Conservation (phyloP, 2,113 vertebrate genomes). For the Oryzias woworae region DNA sequence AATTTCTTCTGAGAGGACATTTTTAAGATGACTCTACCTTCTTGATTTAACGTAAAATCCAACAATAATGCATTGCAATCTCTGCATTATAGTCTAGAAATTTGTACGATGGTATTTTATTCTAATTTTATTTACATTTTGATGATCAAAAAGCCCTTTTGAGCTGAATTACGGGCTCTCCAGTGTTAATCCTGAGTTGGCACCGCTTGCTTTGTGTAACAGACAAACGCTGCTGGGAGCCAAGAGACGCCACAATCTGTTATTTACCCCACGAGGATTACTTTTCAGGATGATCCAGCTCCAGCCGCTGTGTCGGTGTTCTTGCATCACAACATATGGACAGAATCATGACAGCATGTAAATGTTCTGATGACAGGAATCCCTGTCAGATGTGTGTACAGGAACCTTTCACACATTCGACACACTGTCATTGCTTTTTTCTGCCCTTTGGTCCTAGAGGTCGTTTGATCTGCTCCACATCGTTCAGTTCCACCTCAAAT, state of each 20-base stretch:
- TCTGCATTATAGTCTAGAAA: too few species aligned
- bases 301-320: conserved; percentile 35
- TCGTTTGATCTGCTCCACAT: conserved; percentile 4
- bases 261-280: conserved; percentile 48
- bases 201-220: not conserved
- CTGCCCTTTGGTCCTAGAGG: conserved; percentile 51
- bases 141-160: not conserved
- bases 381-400: not conserved
- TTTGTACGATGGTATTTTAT: too few species aligned
- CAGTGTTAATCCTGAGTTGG: not conserved
- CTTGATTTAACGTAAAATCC: too few species aligned
- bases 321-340: conserved; percentile 8
- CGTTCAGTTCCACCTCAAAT: conserved; percentile 41
- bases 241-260: conserved; percentile 38
- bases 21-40: too few species aligned
- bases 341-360: not conserved
- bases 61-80: too few species aligned
- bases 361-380: not conserved
- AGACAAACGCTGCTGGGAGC: conserved; percentile 24
- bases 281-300: conserved; percentile 10
- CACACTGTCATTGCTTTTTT: not conserved
- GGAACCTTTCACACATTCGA: not conserved
- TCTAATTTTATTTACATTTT: too few species aligned
- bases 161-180: not conserved
- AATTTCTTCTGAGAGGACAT: too few species aligned